A percentile compares a stretch with the other conserved stretches of the same genome.
These are phyloP conservation scores for Ashinkailepas kermadecensis DNA, from an alignment of 2,888 invertebrate genomes.

Conservation along the genomic window DNA sequence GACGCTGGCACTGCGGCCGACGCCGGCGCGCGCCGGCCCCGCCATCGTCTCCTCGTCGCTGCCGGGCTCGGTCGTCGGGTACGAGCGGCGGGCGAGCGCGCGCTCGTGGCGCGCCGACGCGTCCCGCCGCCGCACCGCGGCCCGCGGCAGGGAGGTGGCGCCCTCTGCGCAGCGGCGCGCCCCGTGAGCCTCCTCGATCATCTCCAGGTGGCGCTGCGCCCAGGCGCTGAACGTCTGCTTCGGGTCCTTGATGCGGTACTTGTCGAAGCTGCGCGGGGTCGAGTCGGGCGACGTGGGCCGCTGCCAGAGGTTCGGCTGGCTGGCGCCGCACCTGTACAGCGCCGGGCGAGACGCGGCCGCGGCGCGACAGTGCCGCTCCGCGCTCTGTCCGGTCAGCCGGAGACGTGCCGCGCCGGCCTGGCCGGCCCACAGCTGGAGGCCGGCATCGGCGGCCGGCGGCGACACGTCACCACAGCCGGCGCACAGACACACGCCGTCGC, in stretches of 20 bases:
- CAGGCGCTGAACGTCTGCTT: not conserved
- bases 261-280: not conserved
- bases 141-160: not conserved
- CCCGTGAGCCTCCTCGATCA: slow-evolving; percentile 10
- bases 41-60: not conserved
- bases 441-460: not conserved
- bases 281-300: not conserved
- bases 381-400: not conserved
- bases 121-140: not conserved
- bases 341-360: not conserved
- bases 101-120: not conserved
- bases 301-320: slow-evolving; percentile 12
- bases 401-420: not conserved
- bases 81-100: slow-evolving; percentile 13
- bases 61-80: not conserved
- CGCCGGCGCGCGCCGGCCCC: not conserved
- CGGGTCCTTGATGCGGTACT: not conserved
- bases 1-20: not conserved
- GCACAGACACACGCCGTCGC: not conserved
- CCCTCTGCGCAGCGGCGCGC: not conserved
- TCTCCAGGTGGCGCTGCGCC: slow-evolving; percentile 16
- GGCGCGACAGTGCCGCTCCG: not conserved
- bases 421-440: not conserved
- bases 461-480: slow-evolving; percentile 5
- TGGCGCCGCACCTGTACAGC: not conserved